Base-by-base conservation (phyloP, 92 coral and sea anemone genomes). In the Phenganax subtilis region DNA sequence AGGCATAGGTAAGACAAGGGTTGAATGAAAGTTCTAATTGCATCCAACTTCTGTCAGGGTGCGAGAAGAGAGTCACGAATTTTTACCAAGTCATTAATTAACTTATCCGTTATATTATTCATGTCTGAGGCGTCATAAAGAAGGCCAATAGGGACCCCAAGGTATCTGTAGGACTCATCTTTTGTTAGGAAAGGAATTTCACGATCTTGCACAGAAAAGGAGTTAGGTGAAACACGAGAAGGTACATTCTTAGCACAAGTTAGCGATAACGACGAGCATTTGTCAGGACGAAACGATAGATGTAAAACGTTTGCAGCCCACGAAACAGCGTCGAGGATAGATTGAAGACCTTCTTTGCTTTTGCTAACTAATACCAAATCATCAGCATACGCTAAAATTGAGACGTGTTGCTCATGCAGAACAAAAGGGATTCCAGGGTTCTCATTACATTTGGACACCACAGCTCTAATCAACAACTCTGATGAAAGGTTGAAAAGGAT, bases 21-120 rank as follows among this genome's bases (percentile, higher is more conserved):
- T 69, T 81, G 84, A 51, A 81, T 52, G 76, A 81, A 79, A 12
- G 83, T 59, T 51, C 83, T 51, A 55, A 79, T 79, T 51, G 83
- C 83, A 20, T 20, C 25, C n/a, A 80, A 56, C 58, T 80, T 80
- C 62, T 80, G 84, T 76, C 84, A 80, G 28, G 84, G 84, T 11
- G 84, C 55, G 9, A 80, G 76, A 6, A 66, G 62, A 27, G 84
- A 80, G 47, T 69, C 44, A 10, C 55, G 25, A 20, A 78, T 78
- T 37, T 64, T 67, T 51, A 53, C 71, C 56, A 61, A 29, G 72
- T 78, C 82, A 27, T 10, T 17, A 72, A n/a, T 58, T 37, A 78
- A 57, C 16, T 78, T 64, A 7, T 16, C 27, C 20, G 62, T 60
- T 15, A 69, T 63, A 47, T 60, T 11, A 51, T 27, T 3, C 4